Conservation (phyloP, 2,888 invertebrate genomes). For the Athrips mouffetella region DNA sequence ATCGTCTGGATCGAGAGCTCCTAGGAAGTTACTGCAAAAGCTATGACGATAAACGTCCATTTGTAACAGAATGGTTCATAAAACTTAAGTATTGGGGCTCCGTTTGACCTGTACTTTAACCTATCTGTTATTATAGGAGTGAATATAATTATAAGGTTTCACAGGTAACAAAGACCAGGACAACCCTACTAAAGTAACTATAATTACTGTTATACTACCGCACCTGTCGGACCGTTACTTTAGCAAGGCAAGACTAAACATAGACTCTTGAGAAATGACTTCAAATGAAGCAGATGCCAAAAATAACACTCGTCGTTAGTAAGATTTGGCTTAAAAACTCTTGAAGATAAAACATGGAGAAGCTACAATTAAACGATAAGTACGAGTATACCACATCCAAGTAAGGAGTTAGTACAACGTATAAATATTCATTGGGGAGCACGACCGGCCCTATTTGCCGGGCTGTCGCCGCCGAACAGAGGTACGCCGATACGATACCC, state of each 20-base stretch:
- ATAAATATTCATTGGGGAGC: conserved; percentile 62
- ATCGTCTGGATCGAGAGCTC: conserved; percentile 8
- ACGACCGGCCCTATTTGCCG: conserved; percentile 64
- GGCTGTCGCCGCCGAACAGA: conserved; percentile 53
- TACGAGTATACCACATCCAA: conserved; percentile 37
- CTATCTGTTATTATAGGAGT: conserved; percentile 9
- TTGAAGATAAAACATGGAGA: no score
- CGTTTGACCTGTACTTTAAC: conserved; percentile 9
- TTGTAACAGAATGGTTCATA: conserved; percentile 39
- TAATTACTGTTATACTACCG: conserved; percentile 6
- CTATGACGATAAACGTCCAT: conserved; percentile 40
- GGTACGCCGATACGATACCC: conserved; percentile 42
- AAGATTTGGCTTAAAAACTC: no score
- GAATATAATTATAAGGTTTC: conserved; percentile 7
- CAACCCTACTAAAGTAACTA: conserved; percentile 1
- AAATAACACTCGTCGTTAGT: no score
- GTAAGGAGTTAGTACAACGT: conserved; percentile 46
- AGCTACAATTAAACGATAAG: neutral
- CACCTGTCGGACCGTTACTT: conserved; percentile 2
- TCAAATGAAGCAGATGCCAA: neutral
- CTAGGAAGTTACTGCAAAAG: conserved; percentile 37
- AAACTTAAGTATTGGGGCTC: conserved; percentile 34
- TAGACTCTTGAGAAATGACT: no score
- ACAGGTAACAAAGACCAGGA: conserved; percentile 10
- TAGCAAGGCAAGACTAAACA: no score